Percentiles rank a stretch among this genome's conserved stretches.
Evolutionary conservation across 1,140 invertebrate species (phyloP).

Genomic region (Drosophila sechellia): DNA sequence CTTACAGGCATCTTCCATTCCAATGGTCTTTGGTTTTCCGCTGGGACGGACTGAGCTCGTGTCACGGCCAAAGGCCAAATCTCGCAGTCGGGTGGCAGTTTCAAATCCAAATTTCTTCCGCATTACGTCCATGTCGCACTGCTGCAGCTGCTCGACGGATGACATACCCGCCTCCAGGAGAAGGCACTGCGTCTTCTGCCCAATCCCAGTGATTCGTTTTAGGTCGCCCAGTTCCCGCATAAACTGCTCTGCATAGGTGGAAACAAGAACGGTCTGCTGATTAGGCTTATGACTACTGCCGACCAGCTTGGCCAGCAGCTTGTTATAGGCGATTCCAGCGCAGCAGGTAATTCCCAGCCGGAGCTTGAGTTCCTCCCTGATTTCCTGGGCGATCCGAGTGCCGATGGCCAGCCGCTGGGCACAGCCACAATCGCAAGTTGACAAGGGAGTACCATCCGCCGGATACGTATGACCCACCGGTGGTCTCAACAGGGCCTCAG

Average conservation of each 20-base stretch:
- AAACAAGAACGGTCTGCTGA: conserved; percentile 91
- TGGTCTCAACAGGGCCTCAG: conserved; percentile 72
- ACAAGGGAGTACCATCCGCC: conserved; percentile 82
- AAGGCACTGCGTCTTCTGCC: conserved; percentile 87
- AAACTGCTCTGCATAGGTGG: conserved; percentile 87
- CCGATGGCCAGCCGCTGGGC: conserved; percentile 88
- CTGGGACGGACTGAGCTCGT: conserved; percentile 88
- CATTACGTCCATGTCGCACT: conserved; percentile 86
- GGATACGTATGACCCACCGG: conserved; percentile 86
- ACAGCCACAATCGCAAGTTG: conserved; percentile 90
- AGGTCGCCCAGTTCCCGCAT: conserved; percentile 87
- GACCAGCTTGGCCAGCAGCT: conserved; percentile 92
- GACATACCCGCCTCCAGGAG: conserved; percentile 88
- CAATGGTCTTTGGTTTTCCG: conserved; percentile 89
- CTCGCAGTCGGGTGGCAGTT: conserved; percentile 88
- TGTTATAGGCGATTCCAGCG: conserved; percentile 93
- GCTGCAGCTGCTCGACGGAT: conserved; percentile 88
- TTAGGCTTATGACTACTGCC: conserved; percentile 91
- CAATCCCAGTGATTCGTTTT: conserved; percentile 90
- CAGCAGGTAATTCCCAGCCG: conserved; percentile 91
- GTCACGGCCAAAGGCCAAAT: conserved; percentile 90
- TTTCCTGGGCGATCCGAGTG: conserved; percentile 89
- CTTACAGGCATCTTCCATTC: conserved; percentile 91
- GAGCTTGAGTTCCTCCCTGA: conserved; percentile 88
- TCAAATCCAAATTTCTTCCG: conserved; percentile 88